These are phyloP conservation scores for Bagarius yarrelli DNA, from an alignment of 2,113 vertebrate species.

Conservation along the genomic window DNA sequence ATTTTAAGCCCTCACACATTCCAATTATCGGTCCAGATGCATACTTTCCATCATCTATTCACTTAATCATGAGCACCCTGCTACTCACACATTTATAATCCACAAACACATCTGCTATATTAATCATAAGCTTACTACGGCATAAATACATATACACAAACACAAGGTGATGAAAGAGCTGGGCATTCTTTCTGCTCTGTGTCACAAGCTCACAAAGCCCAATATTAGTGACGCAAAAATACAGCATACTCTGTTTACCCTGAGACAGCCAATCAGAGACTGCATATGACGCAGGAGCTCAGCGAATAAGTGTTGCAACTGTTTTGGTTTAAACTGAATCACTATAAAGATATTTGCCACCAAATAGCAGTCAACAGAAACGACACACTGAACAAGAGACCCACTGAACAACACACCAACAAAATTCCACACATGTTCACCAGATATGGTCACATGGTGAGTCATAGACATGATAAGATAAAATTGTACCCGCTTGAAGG, in stretches of 20 bases:
- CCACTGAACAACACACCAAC: background rate
- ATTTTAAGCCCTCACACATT: slow-evolving; percentile 72
- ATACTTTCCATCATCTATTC: slow-evolving; percentile 62
- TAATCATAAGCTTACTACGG: slow-evolving; percentile 21
- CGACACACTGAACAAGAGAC: background rate
- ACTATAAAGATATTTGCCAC: slow-evolving; percentile 42
- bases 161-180: slow-evolving; percentile 16
- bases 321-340: slow-evolving; percentile 49
- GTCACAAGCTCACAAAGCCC: slow-evolving; percentile 20
- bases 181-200: slow-evolving; percentile 5
- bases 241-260: background rate
- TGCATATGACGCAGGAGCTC: slow-evolving; percentile 12
- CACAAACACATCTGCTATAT: background rate
- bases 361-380: slow-evolving; percentile 2
- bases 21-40: slow-evolving; percentile 61
- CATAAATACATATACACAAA: slow-evolving; percentile 10
- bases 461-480: background rate
- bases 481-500: background rate
- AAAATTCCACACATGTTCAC: background rate
- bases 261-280: background rate
- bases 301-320: slow-evolving; percentile 47
- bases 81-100: background rate
- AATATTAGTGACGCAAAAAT: slow-evolving; percentile 1
- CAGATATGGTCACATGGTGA: background rate
- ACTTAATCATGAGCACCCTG: slow-evolving; percentile 9